These are phyloP conservation scores for Harlomillsia oculata DNA, from an alignment of 1,140 invertebrate species.

Conservation along the genomic window DNA sequence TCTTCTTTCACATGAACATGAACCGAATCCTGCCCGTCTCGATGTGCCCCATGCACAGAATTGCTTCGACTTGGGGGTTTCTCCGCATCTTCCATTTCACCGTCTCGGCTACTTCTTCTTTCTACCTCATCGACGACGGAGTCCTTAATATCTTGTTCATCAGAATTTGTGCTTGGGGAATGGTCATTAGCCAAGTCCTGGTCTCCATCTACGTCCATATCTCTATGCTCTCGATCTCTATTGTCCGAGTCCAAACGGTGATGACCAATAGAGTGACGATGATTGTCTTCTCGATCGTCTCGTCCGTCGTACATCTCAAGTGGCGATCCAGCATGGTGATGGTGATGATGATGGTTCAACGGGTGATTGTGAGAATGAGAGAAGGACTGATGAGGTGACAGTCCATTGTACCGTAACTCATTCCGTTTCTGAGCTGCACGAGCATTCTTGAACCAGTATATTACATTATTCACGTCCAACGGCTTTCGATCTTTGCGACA, in stretches of 20 bases:
- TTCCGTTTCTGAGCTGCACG: slow-evolving; percentile 58
- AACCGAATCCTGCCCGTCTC: too few relatives aligned
- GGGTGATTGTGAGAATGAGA: slow-evolving; percentile 5
- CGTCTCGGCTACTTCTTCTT: neutral
- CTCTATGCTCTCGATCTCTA: neutral
- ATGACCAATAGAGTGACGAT: neutral
- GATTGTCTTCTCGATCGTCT: slow-evolving; percentile 1
- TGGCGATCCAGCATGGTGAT: slow-evolving; percentile 1
- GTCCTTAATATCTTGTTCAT: slow-evolving; percentile 20
- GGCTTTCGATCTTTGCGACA: slow-evolving; percentile 84
- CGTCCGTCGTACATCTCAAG: neutral
- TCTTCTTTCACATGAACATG: slow-evolving; percentile 15
- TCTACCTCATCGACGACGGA: neutral
- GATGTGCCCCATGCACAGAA: too few relatives aligned
- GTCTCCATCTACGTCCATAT: neutral
- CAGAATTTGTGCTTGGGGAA: slow-evolving; percentile 10
- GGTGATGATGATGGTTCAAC: slow-evolving; percentile 24
- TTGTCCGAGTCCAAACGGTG: neutral
- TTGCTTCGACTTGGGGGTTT: too few relatives aligned
- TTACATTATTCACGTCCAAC: slow-evolving; percentile 91
- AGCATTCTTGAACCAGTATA: slow-evolving; percentile 99
- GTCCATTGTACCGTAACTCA: slow-evolving; percentile 34
- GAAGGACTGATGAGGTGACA: slow-evolving; percentile 18
- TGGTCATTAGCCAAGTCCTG: slow-evolving; percentile 13
- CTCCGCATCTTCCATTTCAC: too few relatives aligned